Conservation (phyloP, 64 coral and sea anemone species). For the Montipora sp. region DNA sequence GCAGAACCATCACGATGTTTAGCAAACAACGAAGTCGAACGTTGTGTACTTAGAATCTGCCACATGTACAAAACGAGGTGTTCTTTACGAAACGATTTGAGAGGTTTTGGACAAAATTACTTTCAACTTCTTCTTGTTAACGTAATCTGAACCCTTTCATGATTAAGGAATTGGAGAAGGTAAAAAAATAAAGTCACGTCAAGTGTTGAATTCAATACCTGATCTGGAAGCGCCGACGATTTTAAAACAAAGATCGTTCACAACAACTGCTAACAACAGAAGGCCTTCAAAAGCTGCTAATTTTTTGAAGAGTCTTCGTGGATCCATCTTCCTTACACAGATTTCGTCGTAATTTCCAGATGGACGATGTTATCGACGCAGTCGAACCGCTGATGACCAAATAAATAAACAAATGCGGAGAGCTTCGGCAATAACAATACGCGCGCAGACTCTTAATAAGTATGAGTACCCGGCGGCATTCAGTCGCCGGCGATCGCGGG, state of each 20-base stretch:
- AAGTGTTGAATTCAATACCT: background rate
- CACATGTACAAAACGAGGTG: too few species aligned
- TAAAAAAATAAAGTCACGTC: background rate
- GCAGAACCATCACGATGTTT: too few species aligned
- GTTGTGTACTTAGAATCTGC: too few species aligned
- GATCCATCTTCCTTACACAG: background rate
- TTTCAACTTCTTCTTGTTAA: background rate
- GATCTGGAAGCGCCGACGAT: background rate
- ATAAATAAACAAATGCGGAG: background rate
- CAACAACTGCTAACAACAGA: background rate
- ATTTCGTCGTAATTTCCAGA: background rate
- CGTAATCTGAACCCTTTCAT: background rate
- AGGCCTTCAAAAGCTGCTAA: background rate
- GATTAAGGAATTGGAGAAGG: too few species aligned
- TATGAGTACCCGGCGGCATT: too few species aligned
- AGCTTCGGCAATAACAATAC: too few species aligned
- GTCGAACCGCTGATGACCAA: background rate
- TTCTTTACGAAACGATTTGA: too few species aligned
- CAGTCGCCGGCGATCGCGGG: too few species aligned
- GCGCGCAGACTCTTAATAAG: too few species aligned
- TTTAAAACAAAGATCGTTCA: background rate
- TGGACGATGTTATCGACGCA: background rate
- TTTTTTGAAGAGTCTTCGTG: background rate
- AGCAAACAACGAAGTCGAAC: too few species aligned
- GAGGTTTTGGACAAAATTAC: too few species aligned